A percentile compares a stretch with the other conserved stretches of the same genome.
Conservation (phyloP, 2,888 invertebrate species). For the Eilema sororculum region DNA sequence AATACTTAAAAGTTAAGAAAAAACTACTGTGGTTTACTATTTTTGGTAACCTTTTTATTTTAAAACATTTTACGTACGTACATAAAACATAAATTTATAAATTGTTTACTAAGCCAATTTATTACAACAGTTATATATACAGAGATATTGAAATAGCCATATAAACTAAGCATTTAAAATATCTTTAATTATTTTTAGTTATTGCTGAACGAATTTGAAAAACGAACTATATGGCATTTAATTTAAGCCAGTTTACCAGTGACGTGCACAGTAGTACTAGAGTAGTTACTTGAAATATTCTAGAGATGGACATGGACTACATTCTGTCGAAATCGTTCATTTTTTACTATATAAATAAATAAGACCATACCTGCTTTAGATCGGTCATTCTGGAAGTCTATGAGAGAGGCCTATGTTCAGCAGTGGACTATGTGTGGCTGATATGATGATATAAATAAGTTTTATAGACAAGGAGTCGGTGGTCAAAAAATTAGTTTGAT, state of each 20-base stretch:
- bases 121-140: slow-evolving; percentile 37
- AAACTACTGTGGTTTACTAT: slow-evolving; percentile 13
- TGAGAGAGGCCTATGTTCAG: no score
- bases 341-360: background rate
- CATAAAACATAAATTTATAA: background rate
- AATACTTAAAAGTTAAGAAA: slow-evolving; percentile 3
- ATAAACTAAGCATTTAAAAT: background rate
- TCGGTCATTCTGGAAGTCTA: no score
- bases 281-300: no score
- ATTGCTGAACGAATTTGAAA: slow-evolving; percentile 1
- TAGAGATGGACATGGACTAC: background rate
- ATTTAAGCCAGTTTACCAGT: background rate
- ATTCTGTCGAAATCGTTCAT: background rate
- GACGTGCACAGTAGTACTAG: background rate
- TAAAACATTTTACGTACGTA: slow-evolving; percentile 37
- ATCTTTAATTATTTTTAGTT: background rate
- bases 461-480: no score
- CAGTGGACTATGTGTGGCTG: no score
- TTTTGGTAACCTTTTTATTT: slow-evolving; percentile 34
- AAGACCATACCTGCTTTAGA: no score
- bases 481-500: no score
- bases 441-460: no score
- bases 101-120: slow-evolving; percentile 41
- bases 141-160: background rate
- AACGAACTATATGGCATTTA: background rate